phyloP scores from a whole-genome alignment of 2,113 vertebrate species.

The Macroglossus sobrinus region DNA sequence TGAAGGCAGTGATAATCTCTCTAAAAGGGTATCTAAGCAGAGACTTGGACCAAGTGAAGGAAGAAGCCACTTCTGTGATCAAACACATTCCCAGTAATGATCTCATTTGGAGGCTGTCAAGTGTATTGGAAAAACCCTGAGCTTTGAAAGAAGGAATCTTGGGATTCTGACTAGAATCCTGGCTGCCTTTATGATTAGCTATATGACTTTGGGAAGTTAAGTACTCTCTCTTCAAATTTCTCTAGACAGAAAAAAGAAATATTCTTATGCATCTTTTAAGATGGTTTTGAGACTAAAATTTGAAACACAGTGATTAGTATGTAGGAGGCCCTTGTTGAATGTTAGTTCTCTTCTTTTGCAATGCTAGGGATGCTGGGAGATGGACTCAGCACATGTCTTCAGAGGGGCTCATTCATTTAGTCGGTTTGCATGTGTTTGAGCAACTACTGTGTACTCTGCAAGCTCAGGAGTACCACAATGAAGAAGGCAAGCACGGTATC shows the following conservation, averaged over 20 bases:
- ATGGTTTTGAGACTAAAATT: neutral
- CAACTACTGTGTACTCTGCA: neutral
- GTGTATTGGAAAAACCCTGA: neutral
- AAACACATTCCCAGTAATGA: neutral
- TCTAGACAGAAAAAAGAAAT: neutral
- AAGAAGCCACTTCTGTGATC: neutral
- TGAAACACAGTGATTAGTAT: neutral
- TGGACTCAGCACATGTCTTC: too few relatives aligned
- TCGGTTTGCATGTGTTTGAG: neutral
- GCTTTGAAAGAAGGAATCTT: neutral
- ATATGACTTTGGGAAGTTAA: neutral
- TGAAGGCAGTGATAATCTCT: neutral
- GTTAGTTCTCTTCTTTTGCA: neutral
- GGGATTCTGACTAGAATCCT: neutral
- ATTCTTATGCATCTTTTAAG: neutral
- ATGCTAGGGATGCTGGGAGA: neutral
- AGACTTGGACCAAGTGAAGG: neutral
- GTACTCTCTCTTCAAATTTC: neutral
- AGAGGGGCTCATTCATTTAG: neutral
- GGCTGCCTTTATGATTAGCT: neutral
- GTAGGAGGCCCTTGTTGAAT: neutral
- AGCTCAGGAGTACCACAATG: neutral
- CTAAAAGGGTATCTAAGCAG: neutral
- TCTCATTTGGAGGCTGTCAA: neutral
- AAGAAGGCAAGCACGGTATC: neutral